Evolutionary conservation across 1,140 invertebrate species (phyloP).

Genomic region (Drosophila murphyi): DNA sequence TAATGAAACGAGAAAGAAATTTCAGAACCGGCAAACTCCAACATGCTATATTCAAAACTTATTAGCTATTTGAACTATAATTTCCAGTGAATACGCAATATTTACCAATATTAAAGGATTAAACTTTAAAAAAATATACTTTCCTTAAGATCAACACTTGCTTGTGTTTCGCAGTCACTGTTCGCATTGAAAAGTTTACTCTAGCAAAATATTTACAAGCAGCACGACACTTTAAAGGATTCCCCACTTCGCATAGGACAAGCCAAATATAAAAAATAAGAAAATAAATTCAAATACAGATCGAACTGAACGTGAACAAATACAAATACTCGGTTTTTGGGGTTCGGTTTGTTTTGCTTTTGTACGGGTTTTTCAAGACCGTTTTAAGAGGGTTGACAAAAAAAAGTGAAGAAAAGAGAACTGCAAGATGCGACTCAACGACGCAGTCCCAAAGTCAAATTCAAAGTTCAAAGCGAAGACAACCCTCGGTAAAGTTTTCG

Average conservation of each 20-base stretch:
- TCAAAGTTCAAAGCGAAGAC: constrained; percentile 47
- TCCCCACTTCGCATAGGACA: constrained; percentile 33
- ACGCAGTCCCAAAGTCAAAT: constrained; percentile 35
- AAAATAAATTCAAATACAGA: constrained; percentile 47
- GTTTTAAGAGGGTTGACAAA: constrained; percentile 52
- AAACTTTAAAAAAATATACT: not conserved
- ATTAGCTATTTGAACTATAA: not conserved
- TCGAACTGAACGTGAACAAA: constrained; percentile 69
- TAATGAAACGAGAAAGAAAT: no score
- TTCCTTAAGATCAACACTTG: constrained; percentile 5
- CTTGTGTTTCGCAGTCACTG: not conserved
- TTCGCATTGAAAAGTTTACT: constrained; percentile 42
- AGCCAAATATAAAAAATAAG: constrained; percentile 32
- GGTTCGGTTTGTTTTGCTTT: constrained; percentile 56
- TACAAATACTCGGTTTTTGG: constrained; percentile 30
- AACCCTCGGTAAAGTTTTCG: constrained; percentile 31
- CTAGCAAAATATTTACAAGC: constrained; percentile 62
- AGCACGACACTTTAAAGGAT: constrained; percentile 63
- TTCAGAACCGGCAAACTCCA: no score
- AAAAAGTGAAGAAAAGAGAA: constrained; percentile 20
- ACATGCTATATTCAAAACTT: no score
- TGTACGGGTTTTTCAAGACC: constrained; percentile 52
- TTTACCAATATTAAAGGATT: not conserved
- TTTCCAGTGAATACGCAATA: not conserved
- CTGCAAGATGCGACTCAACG: constrained; percentile 50